phyloP scores from a whole-genome alignment of 2,797 vertebrate genomes.

The Cyprinodon diabolis region DNA sequence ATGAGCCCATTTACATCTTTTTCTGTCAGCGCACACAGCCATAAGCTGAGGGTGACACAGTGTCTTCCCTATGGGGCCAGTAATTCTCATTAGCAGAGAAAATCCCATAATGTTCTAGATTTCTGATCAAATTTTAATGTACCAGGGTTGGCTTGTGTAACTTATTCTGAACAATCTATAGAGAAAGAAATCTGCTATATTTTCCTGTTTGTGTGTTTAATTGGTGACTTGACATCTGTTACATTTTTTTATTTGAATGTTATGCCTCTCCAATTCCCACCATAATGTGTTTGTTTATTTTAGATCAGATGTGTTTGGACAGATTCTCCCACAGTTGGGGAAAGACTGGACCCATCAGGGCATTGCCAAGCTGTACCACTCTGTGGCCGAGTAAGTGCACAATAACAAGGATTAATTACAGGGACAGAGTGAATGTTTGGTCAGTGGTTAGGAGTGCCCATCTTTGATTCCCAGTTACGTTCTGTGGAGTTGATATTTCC shows the following conservation, averaged over 20 bases:
- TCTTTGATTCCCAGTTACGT: conserved; percentile 32
- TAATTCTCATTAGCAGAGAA: conserved; percentile 70
- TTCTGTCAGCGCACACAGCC: conserved; percentile 48
- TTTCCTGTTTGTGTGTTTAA: not conserved
- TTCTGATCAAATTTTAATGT: conserved; percentile 44
- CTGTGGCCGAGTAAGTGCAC: conserved; percentile 93
- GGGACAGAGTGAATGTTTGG: conserved; percentile 29
- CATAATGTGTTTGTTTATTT: conserved; percentile 26
- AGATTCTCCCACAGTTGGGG: conserved; percentile 96
- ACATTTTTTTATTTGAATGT: not conserved
- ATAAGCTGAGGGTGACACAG: conserved; percentile 37
- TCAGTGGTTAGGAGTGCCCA: conserved; percentile 46
- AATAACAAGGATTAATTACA: conserved; percentile 46
- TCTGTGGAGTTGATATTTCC: conserved; percentile 39
- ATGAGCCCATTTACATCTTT: conserved; percentile 81
- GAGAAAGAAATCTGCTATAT: conserved; percentile 4
- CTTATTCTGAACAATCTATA: conserved; percentile 27
- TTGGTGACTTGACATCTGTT: conserved; percentile 16
- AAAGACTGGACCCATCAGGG: conserved; percentile 99
- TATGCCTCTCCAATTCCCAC: conserved; percentile 5
- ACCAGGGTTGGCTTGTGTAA: conserved; percentile 29
- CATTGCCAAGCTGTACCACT: conserved; percentile 98
- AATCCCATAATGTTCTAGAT: conserved; percentile 40
- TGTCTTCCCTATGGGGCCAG: conserved; percentile 22
- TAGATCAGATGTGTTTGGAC: conserved; percentile 97